These are phyloP conservation scores for Xanthorhoe designata DNA, from an alignment of 2,888 invertebrate species.

Conservation along the genomic window DNA sequence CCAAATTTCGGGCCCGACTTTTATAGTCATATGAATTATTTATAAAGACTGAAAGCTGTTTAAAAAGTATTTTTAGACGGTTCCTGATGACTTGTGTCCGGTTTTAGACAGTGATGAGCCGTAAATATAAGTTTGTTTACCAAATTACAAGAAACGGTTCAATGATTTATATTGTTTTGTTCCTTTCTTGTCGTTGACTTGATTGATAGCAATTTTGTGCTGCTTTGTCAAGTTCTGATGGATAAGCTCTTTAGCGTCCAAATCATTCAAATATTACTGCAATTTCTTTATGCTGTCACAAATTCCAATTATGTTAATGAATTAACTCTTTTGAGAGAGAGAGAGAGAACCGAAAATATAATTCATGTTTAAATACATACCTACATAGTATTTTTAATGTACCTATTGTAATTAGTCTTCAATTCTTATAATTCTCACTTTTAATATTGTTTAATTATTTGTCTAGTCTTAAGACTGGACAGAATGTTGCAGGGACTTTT, in stretches of 20 bases:
- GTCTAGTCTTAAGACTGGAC: not conserved
- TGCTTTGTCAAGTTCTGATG: constrained; percentile 3
- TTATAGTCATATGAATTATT: constrained; percentile 19
- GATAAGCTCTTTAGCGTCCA: not conserved
- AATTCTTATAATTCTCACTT: not conserved
- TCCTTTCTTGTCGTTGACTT: constrained; percentile 3
- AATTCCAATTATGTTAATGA: not conserved
- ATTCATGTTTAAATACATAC: too few species aligned
- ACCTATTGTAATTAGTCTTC: too few species aligned
- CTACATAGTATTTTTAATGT: too few species aligned
- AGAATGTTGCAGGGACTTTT: not conserved
- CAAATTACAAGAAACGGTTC: constrained; percentile 52
- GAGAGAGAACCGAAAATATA: not conserved
- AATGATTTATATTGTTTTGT: constrained; percentile 38
- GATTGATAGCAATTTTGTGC: constrained; percentile 1
- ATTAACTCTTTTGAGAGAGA: not conserved
- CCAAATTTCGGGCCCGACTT: constrained; percentile 23
- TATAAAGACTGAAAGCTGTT: constrained; percentile 21
- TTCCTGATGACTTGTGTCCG: constrained; percentile 25
- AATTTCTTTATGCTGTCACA: not conserved
- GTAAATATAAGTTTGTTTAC: constrained; percentile 33
- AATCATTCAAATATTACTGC: not conserved
- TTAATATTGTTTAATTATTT: not conserved
- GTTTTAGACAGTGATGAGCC: constrained; percentile 24
- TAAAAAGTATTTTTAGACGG: constrained; percentile 14